Evolutionary conservation across 2,797 vertebrate genomes (phyloP), one percentile per base, ranked within the genome.

Genomic region (Schizopygopsis pylzovi): DNA sequence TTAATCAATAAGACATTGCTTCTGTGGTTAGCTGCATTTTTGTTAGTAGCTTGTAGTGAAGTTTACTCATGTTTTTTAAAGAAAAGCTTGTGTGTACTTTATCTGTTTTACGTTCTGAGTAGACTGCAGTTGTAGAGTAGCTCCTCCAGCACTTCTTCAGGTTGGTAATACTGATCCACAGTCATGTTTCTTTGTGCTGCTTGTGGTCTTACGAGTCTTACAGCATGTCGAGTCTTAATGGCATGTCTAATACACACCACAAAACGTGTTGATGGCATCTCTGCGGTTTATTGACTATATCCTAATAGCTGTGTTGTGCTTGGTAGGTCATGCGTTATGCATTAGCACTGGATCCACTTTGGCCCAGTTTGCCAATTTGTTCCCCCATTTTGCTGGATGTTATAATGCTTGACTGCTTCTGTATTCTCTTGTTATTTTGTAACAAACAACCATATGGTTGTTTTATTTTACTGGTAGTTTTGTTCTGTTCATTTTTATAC

Each of bases 281-380:
- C 13, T 20, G 25, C 15, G 20, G 25, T 56, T 76, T 28, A 45
- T 81, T 61, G 78, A 77, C 4, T 25, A 33, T 80, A 41, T 61
- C 10, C 59, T 52, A 37, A 52, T 49, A 45, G 28, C 61, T 12
- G 12, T 20, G 12, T 54, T 73, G 54, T 79, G n/a, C 63, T 80
- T 18, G 63, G 18, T 70, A 9, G 47, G 68, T 73, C 43, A 79
- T 67, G 28, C 49, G n/a, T 81, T 63, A 75, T 33, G 79, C 68
- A 65, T 81, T 86, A 71, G 81, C 41, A 22, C 67, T 72, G 81
- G 67, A 70, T 78, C 33, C 52, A 59, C 61, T 59, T 56, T 41
- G 22, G 12, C 39, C 71, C 83, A 85, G 52, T 59, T 78, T 59
- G 61, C n/a, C 20, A 18, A 22, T 41, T 18, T 52, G 28, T 75